Percentiles rank a stretch among this genome's conserved stretches.
These are phyloP conservation scores for Acrocera orbiculus DNA, from an alignment of 2,888 invertebrate species.

Conservation along the genomic window DNA sequence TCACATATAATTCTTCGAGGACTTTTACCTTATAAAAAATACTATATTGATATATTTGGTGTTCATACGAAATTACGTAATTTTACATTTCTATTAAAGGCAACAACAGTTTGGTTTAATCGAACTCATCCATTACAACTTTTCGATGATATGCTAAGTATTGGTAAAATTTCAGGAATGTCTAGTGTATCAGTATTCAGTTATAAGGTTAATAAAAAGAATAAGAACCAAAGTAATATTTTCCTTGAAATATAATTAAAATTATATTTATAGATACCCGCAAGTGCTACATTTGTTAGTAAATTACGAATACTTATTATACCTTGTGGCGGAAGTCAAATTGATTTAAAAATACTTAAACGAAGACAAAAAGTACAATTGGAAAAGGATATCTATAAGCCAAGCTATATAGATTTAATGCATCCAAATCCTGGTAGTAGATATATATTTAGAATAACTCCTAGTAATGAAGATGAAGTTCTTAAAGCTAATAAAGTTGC, in stretches of 20 bases:
- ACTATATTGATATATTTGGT: conserved; percentile 28
- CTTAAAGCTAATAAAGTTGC: conserved; percentile 34
- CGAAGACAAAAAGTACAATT: conserved; percentile 26
- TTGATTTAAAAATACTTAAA: conserved; percentile 32
- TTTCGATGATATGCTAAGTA: conserved; percentile 33
- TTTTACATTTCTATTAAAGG: conserved; percentile 24
- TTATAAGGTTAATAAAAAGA: conserved; percentile 32
- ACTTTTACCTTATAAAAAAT: conserved; percentile 22
- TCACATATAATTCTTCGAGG: conserved; percentile 25
- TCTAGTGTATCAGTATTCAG: conserved; percentile 37
- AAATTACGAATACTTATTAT: conserved; percentile 32
- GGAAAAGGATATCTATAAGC: conserved; percentile 31
- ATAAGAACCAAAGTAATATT: background rate
- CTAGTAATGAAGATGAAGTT: conserved; percentile 35
- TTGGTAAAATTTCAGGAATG: conserved; percentile 34
- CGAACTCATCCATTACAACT: conserved; percentile 27
- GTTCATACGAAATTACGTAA: conserved; percentile 27
- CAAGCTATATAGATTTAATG: conserved; percentile 31
- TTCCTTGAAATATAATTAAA: background rate
- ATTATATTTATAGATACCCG: conserved; percentile 1
- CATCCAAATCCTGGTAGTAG: conserved; percentile 28
- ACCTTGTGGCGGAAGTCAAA: conserved; percentile 37
- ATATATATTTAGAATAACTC: conserved; percentile 34
- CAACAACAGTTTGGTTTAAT: conserved; percentile 23
- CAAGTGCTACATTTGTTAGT: background rate